A percentile compares a stretch with the other conserved stretches of the same genome.
phyloP scores from a whole-genome alignment of 2,888 invertebrate species.

The Punctoribates punctum region DNA sequence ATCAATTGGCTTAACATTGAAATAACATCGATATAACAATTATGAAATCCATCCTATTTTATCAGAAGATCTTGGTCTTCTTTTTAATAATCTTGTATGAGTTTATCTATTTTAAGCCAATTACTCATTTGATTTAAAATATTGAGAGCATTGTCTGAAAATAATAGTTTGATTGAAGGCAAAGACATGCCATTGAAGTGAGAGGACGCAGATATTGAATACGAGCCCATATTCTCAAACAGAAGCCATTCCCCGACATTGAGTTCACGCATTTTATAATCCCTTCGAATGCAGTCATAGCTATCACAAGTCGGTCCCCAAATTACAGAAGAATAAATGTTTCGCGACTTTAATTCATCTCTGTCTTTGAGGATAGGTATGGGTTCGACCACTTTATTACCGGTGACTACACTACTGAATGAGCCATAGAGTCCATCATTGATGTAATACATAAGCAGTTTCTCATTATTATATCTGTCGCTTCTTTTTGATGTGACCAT shows the following conservation, averaged over 20 bases:
- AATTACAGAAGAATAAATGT: neutral
- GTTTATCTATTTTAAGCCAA: conserved; percentile 9
- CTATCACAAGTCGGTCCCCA: conserved; percentile 32
- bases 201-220: neutral
- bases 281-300: conserved; percentile 16
- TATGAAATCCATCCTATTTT: too few species aligned
- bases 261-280: neutral
- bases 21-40: neutral
- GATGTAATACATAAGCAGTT: conserved; percentile 15
- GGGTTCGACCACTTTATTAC: conserved; percentile 19
- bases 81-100: neutral
- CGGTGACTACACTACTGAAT: conserved; percentile 21
- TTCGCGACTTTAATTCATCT: neutral
- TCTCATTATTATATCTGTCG: neutral
- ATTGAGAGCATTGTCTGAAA: neutral
- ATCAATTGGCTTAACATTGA: neutral
- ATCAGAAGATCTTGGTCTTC: neutral
- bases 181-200: conserved; percentile 33
- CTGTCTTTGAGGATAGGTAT: neutral
- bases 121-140: conserved; percentile 12
- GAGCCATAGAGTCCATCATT: conserved; percentile 31
- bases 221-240: conserved; percentile 20
- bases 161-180: neutral
- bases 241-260: conserved; percentile 26
- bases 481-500: neutral